Evolutionary conservation across 2,888 invertebrate species (phyloP).

Genomic region (Holacanthella duospinosa): DNA sequence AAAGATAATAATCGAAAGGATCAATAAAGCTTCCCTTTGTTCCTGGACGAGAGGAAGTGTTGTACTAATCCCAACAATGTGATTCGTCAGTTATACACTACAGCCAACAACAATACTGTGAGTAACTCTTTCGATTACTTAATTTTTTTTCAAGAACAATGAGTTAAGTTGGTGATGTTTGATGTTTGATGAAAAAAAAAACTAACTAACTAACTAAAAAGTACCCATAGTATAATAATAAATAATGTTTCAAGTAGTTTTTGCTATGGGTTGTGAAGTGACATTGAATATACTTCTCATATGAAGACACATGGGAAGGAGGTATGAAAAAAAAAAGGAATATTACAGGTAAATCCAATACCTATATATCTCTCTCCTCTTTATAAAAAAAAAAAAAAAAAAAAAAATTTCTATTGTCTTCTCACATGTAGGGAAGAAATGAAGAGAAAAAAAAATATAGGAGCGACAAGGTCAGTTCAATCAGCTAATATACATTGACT

Average conservation of each 20-base stretch:
- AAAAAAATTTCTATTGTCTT: background rate
- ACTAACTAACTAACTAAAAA: no score
- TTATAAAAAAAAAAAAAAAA: background rate
- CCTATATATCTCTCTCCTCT: background rate
- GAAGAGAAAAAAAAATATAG: background rate
- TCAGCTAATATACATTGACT: background rate
- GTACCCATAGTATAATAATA: no score
- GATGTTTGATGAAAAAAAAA: no score
- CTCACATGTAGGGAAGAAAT: no score
- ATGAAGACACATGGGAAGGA: no score
- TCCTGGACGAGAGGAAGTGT: background rate
- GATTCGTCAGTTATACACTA: no score
- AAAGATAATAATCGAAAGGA: background rate
- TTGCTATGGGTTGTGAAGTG: background rate
- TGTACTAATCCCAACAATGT: no score
- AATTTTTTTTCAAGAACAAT: constrained; percentile 4
- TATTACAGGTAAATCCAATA: background rate
- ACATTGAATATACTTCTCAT: background rate
- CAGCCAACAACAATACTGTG: no score
- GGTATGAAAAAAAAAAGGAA: no score
- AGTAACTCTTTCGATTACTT: background rate
- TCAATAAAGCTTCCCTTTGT: background rate
- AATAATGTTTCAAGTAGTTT: no score
- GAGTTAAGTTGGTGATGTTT: background rate
- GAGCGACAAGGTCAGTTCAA: constrained; percentile 4